Evolutionary conservation across 2,113 vertebrate genomes (phyloP).

Genomic region (Anarrhichthys ocellatus): DNA sequence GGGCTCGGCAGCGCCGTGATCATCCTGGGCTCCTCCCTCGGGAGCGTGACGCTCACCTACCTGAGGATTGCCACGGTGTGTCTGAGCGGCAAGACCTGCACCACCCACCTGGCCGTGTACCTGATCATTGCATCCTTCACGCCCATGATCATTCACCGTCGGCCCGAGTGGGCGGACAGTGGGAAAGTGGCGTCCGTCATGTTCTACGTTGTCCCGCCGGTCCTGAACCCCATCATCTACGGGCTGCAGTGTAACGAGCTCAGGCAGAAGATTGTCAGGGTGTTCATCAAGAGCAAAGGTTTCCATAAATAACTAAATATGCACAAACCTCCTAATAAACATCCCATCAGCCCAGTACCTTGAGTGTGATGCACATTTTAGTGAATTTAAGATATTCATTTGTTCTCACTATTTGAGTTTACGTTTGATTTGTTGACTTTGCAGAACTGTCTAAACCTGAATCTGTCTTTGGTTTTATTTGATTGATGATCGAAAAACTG

Average conservation of each 20-base stretch:
- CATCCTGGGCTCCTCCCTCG: conserved; percentile 28
- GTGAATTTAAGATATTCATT: neutral
- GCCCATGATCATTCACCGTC: conserved; percentile 49
- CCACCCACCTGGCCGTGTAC: conserved; percentile 62
- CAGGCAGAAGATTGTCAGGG: conserved; percentile 11
- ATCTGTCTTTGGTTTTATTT: no score
- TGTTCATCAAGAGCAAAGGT: conserved; percentile 24
- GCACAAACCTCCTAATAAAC: neutral
- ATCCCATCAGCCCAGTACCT: neutral
- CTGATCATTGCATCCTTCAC: conserved; percentile 31
- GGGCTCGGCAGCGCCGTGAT: conserved; percentile 38
- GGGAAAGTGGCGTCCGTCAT: conserved; percentile 55
- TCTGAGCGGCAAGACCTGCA: conserved; percentile 57
- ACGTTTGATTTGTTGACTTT: neutral
- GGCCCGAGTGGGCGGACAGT: conserved; percentile 21
- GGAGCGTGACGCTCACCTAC: conserved; percentile 59
- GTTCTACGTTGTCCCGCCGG: conserved; percentile 34
- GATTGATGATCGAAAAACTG: no score
- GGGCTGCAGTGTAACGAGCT: conserved; percentile 68
- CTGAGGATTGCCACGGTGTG: conserved; percentile 56
- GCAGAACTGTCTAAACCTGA: neutral
- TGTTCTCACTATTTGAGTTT: neutral
- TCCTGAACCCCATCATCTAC: conserved; percentile 66
- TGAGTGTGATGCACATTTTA: no score
- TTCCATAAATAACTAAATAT: neutral